Conservation (phyloP, 2,797 vertebrate genomes). For the Alosa sapidissima region DNA sequence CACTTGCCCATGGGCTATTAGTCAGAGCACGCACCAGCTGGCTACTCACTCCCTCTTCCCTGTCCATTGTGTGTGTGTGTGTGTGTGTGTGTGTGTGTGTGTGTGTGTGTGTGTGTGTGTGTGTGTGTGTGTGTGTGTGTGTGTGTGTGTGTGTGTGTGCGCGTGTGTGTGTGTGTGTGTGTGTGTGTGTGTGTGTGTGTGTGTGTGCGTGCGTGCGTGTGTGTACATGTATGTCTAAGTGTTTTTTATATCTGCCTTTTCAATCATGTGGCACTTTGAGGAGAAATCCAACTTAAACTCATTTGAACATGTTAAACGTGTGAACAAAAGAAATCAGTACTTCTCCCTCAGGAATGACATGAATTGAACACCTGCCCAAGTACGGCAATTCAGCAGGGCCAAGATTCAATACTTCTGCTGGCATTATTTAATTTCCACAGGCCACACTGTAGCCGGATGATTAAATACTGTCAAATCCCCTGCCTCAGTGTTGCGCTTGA, state of each 20-base stretch:
- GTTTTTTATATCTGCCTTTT: background rate
- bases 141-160: background rate
- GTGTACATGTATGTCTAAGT: background rate
- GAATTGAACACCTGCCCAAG: constrained; percentile 59
- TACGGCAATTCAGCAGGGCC: constrained; percentile 54
- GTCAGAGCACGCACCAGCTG: constrained; percentile 25
- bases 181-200: background rate
- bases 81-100: background rate
- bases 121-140: background rate
- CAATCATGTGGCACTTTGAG: background rate
- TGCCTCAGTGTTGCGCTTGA: background rate
- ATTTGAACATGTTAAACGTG: background rate
- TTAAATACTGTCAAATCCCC: constrained; percentile 57
- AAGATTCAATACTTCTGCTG: constrained; percentile 56
- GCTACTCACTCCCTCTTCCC: background rate
- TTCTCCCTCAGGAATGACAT: constrained; percentile 47
- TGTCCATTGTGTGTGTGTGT: background rate
- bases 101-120: background rate
- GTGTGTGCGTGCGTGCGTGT: background rate
- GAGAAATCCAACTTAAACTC: background rate
- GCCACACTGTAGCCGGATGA: constrained; percentile 67
- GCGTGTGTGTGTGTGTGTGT: background rate
- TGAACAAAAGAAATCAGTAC: constrained; percentile 40
- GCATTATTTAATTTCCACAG: constrained; percentile 58
- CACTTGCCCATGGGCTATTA: constrained; percentile 20